Conservation (phyloP, 2,888 invertebrate species). For the Sphaerophoria rueppellii region DNA sequence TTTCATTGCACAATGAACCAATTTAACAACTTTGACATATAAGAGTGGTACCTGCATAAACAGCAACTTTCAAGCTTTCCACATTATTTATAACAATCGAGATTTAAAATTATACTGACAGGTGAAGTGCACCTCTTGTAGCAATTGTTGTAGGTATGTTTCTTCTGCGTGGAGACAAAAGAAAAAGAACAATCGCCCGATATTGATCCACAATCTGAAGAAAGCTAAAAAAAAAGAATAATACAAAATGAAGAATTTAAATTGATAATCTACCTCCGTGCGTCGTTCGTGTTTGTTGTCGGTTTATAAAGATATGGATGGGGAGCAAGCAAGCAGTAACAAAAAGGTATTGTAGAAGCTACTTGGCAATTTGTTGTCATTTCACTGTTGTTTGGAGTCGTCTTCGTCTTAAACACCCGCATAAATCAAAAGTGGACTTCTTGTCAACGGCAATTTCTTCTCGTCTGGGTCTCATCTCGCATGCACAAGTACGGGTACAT, state of each 20-base stretch:
- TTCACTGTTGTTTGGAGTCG: slow-evolving; percentile 51
- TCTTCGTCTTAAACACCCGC: slow-evolving; percentile 51
- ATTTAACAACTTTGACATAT: slow-evolving; percentile 68
- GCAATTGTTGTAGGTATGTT: slow-evolving; percentile 3
- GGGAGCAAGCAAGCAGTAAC: slow-evolving; percentile 31
- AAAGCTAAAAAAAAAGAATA: slow-evolving; percentile 51
- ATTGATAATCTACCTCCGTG: slow-evolving; percentile 63
- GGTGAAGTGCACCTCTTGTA: slow-evolving; percentile 62
- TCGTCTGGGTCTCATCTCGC: slow-evolving; percentile 10
- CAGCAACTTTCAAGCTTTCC: slow-evolving; percentile 38
- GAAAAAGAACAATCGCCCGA: slow-evolving; percentile 65
- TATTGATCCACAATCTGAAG: slow-evolving; percentile 65
- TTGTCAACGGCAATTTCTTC: slow-evolving; percentile 8
- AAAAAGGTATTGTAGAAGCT: slow-evolving; percentile 58
- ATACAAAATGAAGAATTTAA: slow-evolving; percentile 40
- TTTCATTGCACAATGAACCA: slow-evolving; percentile 70
- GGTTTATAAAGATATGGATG: neutral
- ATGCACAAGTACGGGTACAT: slow-evolving; percentile 35
- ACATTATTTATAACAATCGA: slow-evolving; percentile 72
- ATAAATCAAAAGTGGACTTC: slow-evolving; percentile 64
- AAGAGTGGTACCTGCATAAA: slow-evolving; percentile 40
- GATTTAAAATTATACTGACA: slow-evolving; percentile 70
- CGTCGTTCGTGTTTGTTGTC: neutral
- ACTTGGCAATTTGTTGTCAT: slow-evolving; percentile 71
- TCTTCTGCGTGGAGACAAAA: neutral